Evolutionary conservation across 2,888 invertebrate species (phyloP), one percentile per base, ranked within the genome.

Genomic region (Drosophila nr. fundita): DNA sequence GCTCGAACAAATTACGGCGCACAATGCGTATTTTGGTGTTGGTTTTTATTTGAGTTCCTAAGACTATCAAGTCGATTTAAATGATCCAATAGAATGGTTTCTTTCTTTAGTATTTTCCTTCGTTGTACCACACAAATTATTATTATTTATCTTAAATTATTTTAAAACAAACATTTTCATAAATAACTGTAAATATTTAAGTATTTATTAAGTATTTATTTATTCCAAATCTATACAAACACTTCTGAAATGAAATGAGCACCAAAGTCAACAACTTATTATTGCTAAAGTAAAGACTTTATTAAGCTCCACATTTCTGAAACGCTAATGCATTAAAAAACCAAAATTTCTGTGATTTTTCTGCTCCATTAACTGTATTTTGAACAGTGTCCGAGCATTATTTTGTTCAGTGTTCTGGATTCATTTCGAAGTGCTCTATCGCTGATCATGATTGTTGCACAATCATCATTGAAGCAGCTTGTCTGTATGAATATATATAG

Each of bases 401-500:
- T 36, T 40, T 53, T n/a, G 8, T 27, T 27, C 76, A 76, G 52
- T 61, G 61, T 30, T 40, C 40, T 11, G 15, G 24, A 52, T 42
- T 54, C 58, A 59, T 42, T 66, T 71, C 48, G 59, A 52, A 67
- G 76, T 66, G 72, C 63, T 76, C 59, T 32, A 71, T 72, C 40
- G 66, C 58, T 76, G 66, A 79, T 79, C 80, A 72, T 38, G 59
- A 49, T 80, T 67, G 75, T 75, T 55, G 68, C 45, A 50, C 68
- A 79, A 75, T 75, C 76, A 62, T 53, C 60, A 76, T 67, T 53
- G 21, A 24, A 40, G 50, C 38, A 64, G 67, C 40, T 50, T 34
- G 70, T 69, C 57, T 63, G 52, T 71, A 76, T 71, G 77, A 80
- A 80, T 67, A 76, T 68, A 77, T 64, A 61, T 62, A 62, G 60